Evolutionary conservation across 2,797 vertebrate genomes (phyloP).

Genomic region (Thalassophryne amazonica): DNA sequence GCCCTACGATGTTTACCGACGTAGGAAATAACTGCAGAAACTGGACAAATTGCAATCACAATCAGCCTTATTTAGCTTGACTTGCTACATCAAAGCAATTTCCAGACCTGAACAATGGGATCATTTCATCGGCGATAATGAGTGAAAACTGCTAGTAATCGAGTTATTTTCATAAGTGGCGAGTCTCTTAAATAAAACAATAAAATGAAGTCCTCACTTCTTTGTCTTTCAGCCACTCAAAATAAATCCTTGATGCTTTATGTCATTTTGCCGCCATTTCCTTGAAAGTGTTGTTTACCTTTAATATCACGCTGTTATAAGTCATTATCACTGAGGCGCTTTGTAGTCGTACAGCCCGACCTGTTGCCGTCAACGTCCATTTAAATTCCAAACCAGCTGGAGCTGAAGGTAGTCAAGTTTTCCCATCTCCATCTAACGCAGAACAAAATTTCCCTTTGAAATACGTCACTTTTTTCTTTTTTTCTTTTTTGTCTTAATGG

Average conservation of each 20-base stretch:
- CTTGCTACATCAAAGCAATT: no score
- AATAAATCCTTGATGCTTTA: not conserved
- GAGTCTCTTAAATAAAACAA: no score
- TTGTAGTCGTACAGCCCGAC: constrained; percentile 27
- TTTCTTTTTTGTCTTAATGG: constrained; percentile 28
- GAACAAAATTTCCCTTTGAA: constrained; percentile 51
- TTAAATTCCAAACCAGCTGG: constrained; percentile 28
- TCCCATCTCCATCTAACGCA: constrained; percentile 14
- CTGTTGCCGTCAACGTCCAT: constrained; percentile 46
- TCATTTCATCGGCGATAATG: no score
- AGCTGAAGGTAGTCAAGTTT: constrained; percentile 17
- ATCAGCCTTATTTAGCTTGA: no score
- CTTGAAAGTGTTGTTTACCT: constrained; percentile 28
- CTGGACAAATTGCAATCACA: no score
- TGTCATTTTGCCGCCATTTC: not conserved
- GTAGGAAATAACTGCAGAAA: no score
- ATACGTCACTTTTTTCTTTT: constrained; percentile 36
- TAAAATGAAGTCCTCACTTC: constrained; percentile 1
- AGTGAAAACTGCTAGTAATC: no score
- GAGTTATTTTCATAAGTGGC: no score
- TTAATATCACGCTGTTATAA: constrained; percentile 13
- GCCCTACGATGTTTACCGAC: no score
- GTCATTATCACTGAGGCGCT: constrained; percentile 34
- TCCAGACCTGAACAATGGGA: no score
- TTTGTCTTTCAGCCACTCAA: constrained; percentile 2